phyloP scores from a whole-genome alignment of 2,888 invertebrate species.

The Coecobrya sp. region DNA sequence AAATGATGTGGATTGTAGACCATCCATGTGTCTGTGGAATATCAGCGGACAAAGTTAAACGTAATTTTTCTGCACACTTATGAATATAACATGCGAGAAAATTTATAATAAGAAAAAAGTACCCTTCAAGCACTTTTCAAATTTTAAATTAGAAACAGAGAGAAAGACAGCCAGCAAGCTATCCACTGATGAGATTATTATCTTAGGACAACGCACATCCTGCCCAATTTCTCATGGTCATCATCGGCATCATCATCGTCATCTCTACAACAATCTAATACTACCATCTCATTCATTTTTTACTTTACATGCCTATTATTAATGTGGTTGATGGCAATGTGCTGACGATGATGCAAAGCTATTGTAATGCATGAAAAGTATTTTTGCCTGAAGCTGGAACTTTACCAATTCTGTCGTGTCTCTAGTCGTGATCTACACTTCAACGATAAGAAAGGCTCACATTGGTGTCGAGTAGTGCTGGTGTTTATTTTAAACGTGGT shows the following conservation, averaged over 20 bases:
- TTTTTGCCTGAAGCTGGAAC: constrained; percentile 59
- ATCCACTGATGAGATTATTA: constrained; percentile 70
- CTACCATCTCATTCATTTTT: neutral
- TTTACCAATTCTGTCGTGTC: constrained; percentile 27
- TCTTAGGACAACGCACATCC: constrained; percentile 55
- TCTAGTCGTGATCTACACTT: constrained; percentile 50
- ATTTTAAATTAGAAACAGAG: constrained; percentile 68
- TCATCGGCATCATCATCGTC: constrained; percentile 11
- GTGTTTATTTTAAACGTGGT: neutral
- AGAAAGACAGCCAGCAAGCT: constrained; percentile 67
- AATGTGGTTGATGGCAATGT: constrained; percentile 11
- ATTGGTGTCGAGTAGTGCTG: neutral
- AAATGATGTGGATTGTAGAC: constrained; percentile 66
- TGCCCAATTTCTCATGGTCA: constrained; percentile 50
- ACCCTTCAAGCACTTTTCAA: constrained; percentile 51
- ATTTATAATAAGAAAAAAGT: constrained; percentile 15
- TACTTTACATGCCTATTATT: neutral
- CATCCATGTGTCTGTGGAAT: neutral
- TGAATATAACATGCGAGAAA: constrained; percentile 2
- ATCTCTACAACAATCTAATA: constrained; percentile 5
- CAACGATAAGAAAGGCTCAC: constrained; percentile 38
- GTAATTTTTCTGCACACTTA: constrained; percentile 38
- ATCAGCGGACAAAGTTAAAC: neutral
- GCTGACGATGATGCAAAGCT: constrained; percentile 8
- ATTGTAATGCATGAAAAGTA: constrained; percentile 3